Percentiles rank a stretch among this genome's conserved stretches.
These are phyloP conservation scores for Trichogramma dendrolimi DNA, from an alignment of 2,888 invertebrate species.

Conservation along the genomic window DNA sequence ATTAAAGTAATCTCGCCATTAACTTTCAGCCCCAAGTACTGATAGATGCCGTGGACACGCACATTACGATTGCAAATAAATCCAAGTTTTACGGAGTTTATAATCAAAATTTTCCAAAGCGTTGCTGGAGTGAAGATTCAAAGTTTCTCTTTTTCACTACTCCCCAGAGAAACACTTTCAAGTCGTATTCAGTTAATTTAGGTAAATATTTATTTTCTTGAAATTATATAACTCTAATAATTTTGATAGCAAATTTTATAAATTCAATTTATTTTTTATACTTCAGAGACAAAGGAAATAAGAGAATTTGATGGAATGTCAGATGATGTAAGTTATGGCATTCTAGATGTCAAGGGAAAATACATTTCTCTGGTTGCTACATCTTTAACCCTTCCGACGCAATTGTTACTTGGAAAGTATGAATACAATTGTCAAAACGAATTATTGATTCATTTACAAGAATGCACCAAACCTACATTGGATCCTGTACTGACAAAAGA, in stretches of 20 bases:
- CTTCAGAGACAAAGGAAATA: conserved; percentile 40
- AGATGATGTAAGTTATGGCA: conserved; percentile 38
- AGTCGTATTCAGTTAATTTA: conserved; percentile 61
- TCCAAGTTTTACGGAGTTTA: conserved; percentile 67
- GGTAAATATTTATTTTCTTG: conserved; percentile 51
- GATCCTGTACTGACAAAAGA: conserved; percentile 51
- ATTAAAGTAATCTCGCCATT: background rate
- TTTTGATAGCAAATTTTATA: background rate
- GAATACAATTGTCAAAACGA: conserved; percentile 38
- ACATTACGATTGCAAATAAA: conserved; percentile 51
- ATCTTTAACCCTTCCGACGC: conserved; percentile 36
- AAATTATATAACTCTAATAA: background rate
- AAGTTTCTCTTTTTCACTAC: conserved; percentile 63
- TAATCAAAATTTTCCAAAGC: conserved; percentile 56
- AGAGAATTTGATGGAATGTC: conserved; percentile 41
- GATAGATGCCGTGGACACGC: conserved; percentile 57
- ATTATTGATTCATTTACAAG: conserved; percentile 39
- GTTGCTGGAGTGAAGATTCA: conserved; percentile 67
- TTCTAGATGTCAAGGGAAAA: conserved; percentile 49
- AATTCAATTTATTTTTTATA: background rate
- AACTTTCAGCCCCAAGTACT: conserved; percentile 50
- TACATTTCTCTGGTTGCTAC: conserved; percentile 41
- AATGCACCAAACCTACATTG: conserved; percentile 49
- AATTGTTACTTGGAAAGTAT: no score
- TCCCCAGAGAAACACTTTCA: conserved; percentile 59